phyloP scores from a whole-genome alignment of 2,113 vertebrate species.

The Leptosomus discolor region DNA sequence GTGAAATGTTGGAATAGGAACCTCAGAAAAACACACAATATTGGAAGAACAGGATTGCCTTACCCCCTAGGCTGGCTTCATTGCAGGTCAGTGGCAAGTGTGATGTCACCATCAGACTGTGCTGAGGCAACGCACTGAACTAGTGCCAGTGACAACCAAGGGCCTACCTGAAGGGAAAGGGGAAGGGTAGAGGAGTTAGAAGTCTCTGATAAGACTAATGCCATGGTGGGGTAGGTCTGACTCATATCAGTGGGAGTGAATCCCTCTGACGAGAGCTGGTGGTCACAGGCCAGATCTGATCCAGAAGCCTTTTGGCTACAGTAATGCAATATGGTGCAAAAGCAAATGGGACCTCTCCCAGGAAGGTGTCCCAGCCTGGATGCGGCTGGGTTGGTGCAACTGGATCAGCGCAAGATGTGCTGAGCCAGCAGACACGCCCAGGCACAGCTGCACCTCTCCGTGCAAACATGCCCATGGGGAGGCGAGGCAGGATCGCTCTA shows the following conservation, averaged over 20 bases:
- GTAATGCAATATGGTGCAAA: not conserved
- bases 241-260: accelerated
- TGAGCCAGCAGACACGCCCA: not conserved
- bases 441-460: not conserved
- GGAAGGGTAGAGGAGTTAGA: not conserved
- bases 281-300: accelerated
- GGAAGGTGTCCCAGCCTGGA: not conserved
- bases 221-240: not conserved
- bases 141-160: not conserved
- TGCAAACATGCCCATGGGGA: accelerated
- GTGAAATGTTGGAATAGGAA: not conserved
- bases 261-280: not conserved
- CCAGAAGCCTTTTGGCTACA: not conserved
- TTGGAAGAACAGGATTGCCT: not conserved
- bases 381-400: accelerated
- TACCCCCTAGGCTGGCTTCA: not conserved
- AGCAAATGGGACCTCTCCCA: accelerated
- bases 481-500: not conserved
- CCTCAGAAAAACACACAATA: not conserved
- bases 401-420: accelerated
- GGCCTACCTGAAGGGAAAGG: not conserved
- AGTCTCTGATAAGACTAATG: not conserved
- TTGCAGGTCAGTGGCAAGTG: accelerated
- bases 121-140: not conserved
- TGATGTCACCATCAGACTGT: not conserved